phyloP scores from a whole-genome alignment of 2,888 invertebrate genomes.

The Cheilosia impressa region DNA sequence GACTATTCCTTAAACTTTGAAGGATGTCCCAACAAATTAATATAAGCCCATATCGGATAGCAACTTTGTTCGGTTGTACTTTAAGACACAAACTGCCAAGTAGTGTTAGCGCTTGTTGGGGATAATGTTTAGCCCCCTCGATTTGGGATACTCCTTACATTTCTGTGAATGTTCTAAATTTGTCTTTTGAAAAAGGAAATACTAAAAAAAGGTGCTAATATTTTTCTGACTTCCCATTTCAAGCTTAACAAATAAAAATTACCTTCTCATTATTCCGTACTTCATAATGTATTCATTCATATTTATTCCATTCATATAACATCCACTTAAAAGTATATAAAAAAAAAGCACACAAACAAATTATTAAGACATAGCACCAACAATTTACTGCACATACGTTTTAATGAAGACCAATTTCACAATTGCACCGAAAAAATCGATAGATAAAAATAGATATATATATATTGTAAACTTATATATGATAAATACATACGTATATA shows the following conservation, averaged over 20 bases:
- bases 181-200: constrained; percentile 34
- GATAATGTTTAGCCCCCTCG: neutral
- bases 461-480: constrained; percentile 41
- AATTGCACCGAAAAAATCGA: constrained; percentile 67
- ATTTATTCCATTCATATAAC: constrained; percentile 30
- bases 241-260: constrained; percentile 12
- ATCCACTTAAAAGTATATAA: constrained; percentile 11
- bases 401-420: constrained; percentile 75
- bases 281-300: constrained; percentile 43
- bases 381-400: constrained; percentile 65
- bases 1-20: constrained; percentile 48
- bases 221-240: constrained; percentile 53
- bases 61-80: constrained; percentile 4
- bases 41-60: neutral
- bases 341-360: neutral
- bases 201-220: constrained; percentile 63
- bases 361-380: constrained; percentile 55
- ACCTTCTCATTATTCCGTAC: constrained; percentile 39
- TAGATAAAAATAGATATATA: constrained; percentile 15
- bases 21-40: constrained; percentile 12
- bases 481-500: constrained; percentile 7
- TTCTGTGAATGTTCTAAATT: constrained; percentile 34
- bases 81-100: constrained; percentile 38
- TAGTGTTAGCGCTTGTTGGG: constrained; percentile 12
- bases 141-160: neutral